phyloP scores from a whole-genome alignment of 2,888 invertebrate genomes.

The Atrina japonica region DNA sequence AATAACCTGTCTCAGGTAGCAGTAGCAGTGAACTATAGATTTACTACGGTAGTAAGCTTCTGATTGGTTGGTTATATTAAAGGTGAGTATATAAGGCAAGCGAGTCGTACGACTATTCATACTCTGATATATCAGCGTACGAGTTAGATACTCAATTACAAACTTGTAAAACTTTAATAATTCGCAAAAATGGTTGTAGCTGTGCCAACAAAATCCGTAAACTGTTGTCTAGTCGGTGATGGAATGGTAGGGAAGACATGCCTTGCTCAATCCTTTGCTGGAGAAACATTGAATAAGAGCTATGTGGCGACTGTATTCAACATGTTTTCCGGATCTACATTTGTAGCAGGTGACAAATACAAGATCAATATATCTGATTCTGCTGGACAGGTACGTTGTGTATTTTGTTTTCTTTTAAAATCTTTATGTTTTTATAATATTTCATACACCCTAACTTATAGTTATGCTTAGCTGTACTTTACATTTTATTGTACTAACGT shows the following conservation, averaged over 20 bases:
- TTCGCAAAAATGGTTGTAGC: constrained; percentile 18
- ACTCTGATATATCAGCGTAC: neutral
- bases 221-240: constrained; percentile 68
- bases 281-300: constrained; percentile 36
- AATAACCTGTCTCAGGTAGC: too few relatives aligned
- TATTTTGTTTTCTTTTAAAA: neutral
- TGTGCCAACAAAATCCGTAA: constrained; percentile 48
- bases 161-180: neutral
- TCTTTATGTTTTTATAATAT: neutral
- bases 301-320: constrained; percentile 69
- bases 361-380: constrained; percentile 69
- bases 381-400: constrained; percentile 65
- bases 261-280: constrained; percentile 59
- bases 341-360: constrained; percentile 67
- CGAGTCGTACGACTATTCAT: constrained; percentile 3
- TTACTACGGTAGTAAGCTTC: neutral
- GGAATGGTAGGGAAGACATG: constrained; percentile 72
- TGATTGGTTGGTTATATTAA: constrained; percentile 21
- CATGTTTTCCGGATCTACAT: constrained; percentile 60
- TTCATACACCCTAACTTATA: neutral
- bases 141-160: neutral
- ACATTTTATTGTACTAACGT: too few relatives aligned
- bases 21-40: constrained; percentile 1
- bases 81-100: constrained; percentile 8
- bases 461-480: neutral